phyloP scores from a whole-genome alignment of 2,888 invertebrate species.

The Melitaea athalia region DNA sequence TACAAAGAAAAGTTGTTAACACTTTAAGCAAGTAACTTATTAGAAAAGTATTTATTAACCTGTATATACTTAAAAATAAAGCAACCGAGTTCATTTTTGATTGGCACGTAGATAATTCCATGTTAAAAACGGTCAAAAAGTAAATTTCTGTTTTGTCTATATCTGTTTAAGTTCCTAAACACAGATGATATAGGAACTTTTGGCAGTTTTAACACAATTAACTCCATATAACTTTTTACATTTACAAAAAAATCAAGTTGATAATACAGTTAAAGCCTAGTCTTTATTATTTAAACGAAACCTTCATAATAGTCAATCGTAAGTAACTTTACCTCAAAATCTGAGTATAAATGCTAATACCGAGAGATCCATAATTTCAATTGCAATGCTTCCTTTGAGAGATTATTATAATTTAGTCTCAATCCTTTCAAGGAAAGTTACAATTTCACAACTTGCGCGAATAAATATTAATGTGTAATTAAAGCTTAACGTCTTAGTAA shows the following conservation, averaged over 20 bases:
- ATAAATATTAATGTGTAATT: constrained; percentile 49
- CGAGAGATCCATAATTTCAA: constrained; percentile 75
- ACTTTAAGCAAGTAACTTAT: no score
- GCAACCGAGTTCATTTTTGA: no score
- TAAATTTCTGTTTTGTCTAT: no score
- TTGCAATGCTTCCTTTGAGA: constrained; percentile 66
- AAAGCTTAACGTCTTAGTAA: constrained; percentile 24
- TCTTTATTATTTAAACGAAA: constrained; percentile 18
- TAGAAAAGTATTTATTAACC: no score
- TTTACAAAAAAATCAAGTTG: background rate
- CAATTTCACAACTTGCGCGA: constrained; percentile 60
- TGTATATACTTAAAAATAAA: no score
- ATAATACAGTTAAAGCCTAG: background rate
- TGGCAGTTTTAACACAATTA: no score
- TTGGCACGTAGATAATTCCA: no score
- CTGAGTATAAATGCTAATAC: constrained; percentile 78
- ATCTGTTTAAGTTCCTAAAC: no score
- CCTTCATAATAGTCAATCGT: constrained; percentile 58
- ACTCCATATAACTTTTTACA: background rate
- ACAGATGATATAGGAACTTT: no score
- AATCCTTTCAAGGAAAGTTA: constrained; percentile 70
- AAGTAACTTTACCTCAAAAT: constrained; percentile 71
- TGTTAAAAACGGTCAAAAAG: no score
- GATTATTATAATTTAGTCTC: constrained; percentile 76
- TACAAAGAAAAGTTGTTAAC: no score